Evolutionary conservation across 2,113 vertebrate genomes (phyloP).

Genomic region (Cranoglanis bouderius): DNA sequence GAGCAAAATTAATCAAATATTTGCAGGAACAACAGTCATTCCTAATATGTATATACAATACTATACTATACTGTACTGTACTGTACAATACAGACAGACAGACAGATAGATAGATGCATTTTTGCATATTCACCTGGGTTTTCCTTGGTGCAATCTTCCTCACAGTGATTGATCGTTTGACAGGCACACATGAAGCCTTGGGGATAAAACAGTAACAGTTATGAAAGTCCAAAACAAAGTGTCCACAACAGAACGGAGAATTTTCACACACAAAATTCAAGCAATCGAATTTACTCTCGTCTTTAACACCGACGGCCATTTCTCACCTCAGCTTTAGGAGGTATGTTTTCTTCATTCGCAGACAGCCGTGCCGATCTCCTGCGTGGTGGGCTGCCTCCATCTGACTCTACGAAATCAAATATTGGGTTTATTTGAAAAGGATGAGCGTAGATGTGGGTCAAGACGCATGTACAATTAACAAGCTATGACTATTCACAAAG

Average conservation of each 20-base stretch:
- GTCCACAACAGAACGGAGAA: background rate
- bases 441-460: background rate
- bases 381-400: constrained; percentile 45
- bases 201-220: background rate
- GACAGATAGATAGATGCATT: no score
- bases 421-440: background rate
- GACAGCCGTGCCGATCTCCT: constrained; percentile 68
- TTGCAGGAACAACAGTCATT: background rate
- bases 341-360: constrained; percentile 47
- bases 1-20: background rate
- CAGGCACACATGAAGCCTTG: constrained; percentile 51
- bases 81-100: no score
- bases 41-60: no score
- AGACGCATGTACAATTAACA: background rate
- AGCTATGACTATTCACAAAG: background rate
- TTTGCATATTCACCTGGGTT: constrained; percentile 65
- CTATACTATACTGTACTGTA: no score
- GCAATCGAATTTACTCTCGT: background rate
- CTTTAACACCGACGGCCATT: no score
- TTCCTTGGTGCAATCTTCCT: constrained; percentile 75
- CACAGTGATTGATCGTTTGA: constrained; percentile 71
- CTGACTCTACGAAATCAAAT: constrained; percentile 22
- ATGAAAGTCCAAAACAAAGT: background rate
- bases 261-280: background rate
- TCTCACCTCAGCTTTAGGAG: constrained; percentile 43